phyloP scores from a whole-genome alignment of 2,888 invertebrate species.

The Cephus runcator region DNA sequence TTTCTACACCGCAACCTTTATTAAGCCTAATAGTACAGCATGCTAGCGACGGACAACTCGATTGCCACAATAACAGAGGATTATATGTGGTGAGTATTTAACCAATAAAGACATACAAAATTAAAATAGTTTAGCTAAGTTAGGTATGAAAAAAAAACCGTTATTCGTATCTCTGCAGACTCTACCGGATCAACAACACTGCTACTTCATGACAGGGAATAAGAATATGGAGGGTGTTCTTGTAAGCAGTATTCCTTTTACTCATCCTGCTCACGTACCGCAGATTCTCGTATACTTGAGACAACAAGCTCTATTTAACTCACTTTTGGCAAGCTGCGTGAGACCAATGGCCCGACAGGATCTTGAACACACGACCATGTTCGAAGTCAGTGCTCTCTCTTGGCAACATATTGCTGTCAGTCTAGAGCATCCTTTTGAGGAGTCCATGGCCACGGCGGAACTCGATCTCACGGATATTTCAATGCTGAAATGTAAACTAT shows the following conservation, averaged over 20 bases:
- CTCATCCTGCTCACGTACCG: conserved; percentile 92
- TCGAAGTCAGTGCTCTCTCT: conserved; percentile 91
- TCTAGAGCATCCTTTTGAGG: conserved; percentile 92
- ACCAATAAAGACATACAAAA: background rate
- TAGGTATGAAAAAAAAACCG: background rate
- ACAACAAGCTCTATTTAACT: conserved; percentile 92
- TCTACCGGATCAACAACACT: conserved; percentile 92
- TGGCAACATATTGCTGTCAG: conserved; percentile 91
- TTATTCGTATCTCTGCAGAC: conserved; percentile 70
- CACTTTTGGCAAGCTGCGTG: conserved; percentile 88
- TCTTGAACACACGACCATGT: conserved; percentile 82
- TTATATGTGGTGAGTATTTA: conserved; percentile 81
- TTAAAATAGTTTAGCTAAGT: conserved; percentile 2
- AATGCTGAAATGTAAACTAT: conserved; percentile 81
- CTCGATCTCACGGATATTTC: conserved; percentile 85
- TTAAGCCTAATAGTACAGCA: conserved; percentile 83
- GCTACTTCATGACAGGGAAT: conserved; percentile 91
- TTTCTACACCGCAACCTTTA: conserved; percentile 72
- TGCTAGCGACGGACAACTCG: conserved; percentile 78
- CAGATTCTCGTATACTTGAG: conserved; percentile 85
- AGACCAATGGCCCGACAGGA: conserved; percentile 83
- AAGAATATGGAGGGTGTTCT: conserved; percentile 80
- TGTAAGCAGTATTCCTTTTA: conserved; percentile 87
- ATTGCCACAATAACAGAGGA: conserved; percentile 79
- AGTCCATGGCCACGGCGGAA: conserved; percentile 93